Base-by-base conservation (phyloP, 2,797 vertebrate genomes). In the Pseudomugil tenellus region DNA sequence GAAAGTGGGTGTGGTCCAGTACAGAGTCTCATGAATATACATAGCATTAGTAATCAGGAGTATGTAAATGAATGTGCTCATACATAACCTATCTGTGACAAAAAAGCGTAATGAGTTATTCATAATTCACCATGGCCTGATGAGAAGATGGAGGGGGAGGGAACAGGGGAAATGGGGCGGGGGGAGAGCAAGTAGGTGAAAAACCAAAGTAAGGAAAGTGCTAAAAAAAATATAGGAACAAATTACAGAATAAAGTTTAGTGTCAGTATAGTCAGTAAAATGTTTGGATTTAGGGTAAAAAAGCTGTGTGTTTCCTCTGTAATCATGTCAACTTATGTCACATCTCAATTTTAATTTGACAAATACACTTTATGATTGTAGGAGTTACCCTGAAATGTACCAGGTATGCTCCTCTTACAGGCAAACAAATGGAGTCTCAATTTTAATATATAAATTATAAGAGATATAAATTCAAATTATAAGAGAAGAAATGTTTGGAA, bases 31-130 rank as follows among this genome's bases (percentile, higher is more conserved):
- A 93, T 93, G 91, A 92, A 91, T 93, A 91, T 89, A 90, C 89
- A 92, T 91, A 73, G 77, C n/a, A 32, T 62, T 56, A 66, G 81
- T 90, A 89, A 92, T 92, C 87, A 91, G 76, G 83, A 79, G 80
- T 91, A 92, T 92, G 91, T 76, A 93, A 92, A 93, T 92, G 81
- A 86, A 82, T 70, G 79, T 85, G 81, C 83, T 91, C 86, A 92
- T 91, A 91, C 90, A 91, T 91, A 92, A 89, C 82, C 83, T 62
- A 64, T 78, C 75, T 77, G 85, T 78, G 81, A 84, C 89, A 87
- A 90, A 41, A n/a, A 90, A 92, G 79, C 83, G 66, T 90, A 91
- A 91, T 89, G 87, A 93, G 89, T 91, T 89, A 91, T 93, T 92
- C 89, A 91, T 92, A 89, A 90, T 90, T 91, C 84, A 91, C 87